Base-by-base conservation (phyloP, 2,113 vertebrate species). In the Oryzias celebensis region DNA sequence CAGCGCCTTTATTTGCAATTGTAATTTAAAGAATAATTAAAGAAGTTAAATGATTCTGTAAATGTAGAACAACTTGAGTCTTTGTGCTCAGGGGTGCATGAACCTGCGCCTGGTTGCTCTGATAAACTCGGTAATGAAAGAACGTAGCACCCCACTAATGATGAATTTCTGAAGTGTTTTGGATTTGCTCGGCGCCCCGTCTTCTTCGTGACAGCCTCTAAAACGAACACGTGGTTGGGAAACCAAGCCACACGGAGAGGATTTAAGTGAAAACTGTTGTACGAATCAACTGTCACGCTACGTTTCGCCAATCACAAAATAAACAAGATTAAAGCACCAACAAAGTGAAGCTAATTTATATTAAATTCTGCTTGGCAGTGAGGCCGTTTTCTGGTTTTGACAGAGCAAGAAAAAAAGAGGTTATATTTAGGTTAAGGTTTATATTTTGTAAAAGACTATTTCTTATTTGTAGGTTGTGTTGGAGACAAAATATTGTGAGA, bases 1-100 rank as follows among this genome's bases (percentile, higher is more conserved):
- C 79, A 28, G 80, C 44, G 58, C 67, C 78, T 83, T 83, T 86
- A 88, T 88, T 85, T 84, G 84, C 85, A 81, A 87, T 85, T 88
- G 86, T 90, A 82, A 89, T 91, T 89, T 87, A 81, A 87, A 87
- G 86, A 85, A 87, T 84, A 90, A 91, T 91, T 91, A 90, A 87
- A 90, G 84, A 88, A 90, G 87, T 89, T 90, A 89, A 90, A 89
- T 87, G 83, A 88, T 87, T 91, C 77, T 79, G 82, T 86, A 78
- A 87, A 86, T 82, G 77, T 85, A 85, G 80, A 90, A 87, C 84
- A 80, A 85, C 70, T 87, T 65, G 84, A 87, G 86, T 81, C 85
- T 90, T 91, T 89, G 86, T 89, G 76, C 80, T 87, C 85, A 80
- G 69, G 85, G 82, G 83, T 85, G 88, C 86, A 82, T 87, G 83